A percentile compares a stretch with the other conserved stretches of the same genome.
Evolutionary conservation across 2,888 invertebrate species (phyloP).

Genomic region (Strigamia crassipes): DNA sequence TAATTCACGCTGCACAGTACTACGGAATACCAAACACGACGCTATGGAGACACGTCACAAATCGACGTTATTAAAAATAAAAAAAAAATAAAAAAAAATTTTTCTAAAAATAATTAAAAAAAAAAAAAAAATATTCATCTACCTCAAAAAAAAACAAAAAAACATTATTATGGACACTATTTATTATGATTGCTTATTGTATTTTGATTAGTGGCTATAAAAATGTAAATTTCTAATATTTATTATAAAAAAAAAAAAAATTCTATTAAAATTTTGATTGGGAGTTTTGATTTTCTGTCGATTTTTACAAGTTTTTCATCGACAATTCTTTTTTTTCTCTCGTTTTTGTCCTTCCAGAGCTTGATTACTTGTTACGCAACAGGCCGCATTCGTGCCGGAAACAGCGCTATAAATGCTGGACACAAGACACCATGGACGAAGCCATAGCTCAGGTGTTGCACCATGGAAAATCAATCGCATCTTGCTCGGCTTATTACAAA

Average conservation of each 20-base stretch:
- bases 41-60: constrained; percentile 28
- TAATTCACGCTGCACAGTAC: constrained; percentile 16
- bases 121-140: not conserved
- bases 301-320: not conserved
- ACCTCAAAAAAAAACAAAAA: not conserved
- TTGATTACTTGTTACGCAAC: not conserved
- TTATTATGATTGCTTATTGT: not conserved
- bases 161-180: not conserved
- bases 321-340: constrained; percentile 3
- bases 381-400: constrained; percentile 32
- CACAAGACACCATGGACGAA: constrained; percentile 43
- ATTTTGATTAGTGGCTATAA: not conserved
- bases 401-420: constrained; percentile 41
- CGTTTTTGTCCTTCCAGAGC: constrained; percentile 30
- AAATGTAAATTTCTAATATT: not conserved
- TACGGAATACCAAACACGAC: constrained; percentile 46
- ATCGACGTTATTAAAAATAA: not conserved
- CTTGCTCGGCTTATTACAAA: constrained; percentile 30
- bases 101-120: not conserved
- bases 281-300: not conserved
- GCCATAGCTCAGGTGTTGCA: constrained; percentile 39
- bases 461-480: constrained; percentile 44
- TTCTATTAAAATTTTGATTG: not conserved
- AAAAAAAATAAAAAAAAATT: not conserved
- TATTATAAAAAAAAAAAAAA: not conserved